phyloP scores from a whole-genome alignment of 2,113 vertebrate species.

The Ptilorrhoa leucosticta region DNA sequence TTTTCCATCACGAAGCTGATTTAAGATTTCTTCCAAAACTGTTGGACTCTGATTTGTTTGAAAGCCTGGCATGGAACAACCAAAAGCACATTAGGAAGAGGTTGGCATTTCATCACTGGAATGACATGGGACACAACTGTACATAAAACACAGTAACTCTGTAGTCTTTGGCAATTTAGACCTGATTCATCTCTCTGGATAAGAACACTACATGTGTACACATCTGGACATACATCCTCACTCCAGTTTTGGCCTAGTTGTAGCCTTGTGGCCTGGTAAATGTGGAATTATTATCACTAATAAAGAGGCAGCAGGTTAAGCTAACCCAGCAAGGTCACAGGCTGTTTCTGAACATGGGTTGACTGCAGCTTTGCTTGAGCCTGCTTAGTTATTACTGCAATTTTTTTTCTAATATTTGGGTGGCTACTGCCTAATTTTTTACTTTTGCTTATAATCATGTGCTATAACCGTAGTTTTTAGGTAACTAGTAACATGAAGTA shows the following conservation, averaged over 20 bases:
- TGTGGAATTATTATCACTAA: neutral
- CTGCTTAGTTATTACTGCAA: neutral
- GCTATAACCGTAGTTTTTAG: neutral
- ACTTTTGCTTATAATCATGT: neutral
- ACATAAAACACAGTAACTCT: neutral
- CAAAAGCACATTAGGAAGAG: neutral
- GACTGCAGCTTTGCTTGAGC: neutral
- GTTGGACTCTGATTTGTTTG: neutral
- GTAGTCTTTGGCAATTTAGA: neutral
- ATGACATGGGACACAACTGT: neutral
- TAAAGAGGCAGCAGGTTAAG: neutral
- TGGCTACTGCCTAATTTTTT: neutral
- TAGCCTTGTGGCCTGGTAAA: neutral
- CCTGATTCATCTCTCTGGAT: neutral
- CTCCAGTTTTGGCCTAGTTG: neutral
- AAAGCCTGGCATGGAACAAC: neutral
- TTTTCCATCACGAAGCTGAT: neutral
- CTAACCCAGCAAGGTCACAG: neutral
- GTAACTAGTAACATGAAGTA: neutral
- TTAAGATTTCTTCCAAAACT: neutral
- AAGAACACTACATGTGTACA: neutral
- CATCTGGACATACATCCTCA: neutral
- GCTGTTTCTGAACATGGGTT: neutral
- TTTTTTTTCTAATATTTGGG: neutral
- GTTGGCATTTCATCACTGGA: neutral